Evolutionary conservation across 2,113 vertebrate species (phyloP), one percentile per base, ranked within the genome.

Genomic region (Cisticola juncidis): DNA sequence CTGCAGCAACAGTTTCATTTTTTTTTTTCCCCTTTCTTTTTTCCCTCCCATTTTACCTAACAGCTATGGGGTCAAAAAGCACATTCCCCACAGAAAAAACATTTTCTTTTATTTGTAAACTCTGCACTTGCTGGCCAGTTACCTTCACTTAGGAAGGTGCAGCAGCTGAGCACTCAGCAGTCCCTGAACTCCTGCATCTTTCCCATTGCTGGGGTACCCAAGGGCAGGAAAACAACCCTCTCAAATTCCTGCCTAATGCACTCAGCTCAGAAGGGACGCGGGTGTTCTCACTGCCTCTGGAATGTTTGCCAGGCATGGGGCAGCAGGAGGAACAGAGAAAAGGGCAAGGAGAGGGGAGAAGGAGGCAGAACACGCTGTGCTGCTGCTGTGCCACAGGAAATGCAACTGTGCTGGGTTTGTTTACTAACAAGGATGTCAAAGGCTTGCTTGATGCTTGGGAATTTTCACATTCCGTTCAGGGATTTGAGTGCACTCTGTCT

Each of bases 31-130:
- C 21, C n/a, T 12, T 28, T 33, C 14, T 21, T 29, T 24, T n/a
- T 36, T 10, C 15, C 15, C 15, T 45, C 18, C 29, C 33, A 68
- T 50, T 97, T 92, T 92, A 69, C 45, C 7, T 74, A 87, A 77
- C 7, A 82, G 85, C 16, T 16, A 42, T 40, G 31, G 40, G 83
- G 72, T 95, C 78, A 33, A 66, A 50, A 50, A 35, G 81, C 21
- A 22, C 25, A n/a, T 45, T 78, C 33, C 82, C 81, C 66, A 74
- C 6, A 29, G 84, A 80, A 92, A 92, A 92, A 90, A 90, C 74
- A 74, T 94, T 97, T 97, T 83, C 94, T 78, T 97, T 88, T 58
- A 4, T 89, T 96, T 97, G 95, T 96, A 97, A 97, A 81, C 81
- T 90, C 88, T 90, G 69, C 18, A 53, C 83, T 97, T 94, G 94